Evolutionary conservation across 2,113 vertebrate species (phyloP), one percentile per base, ranked within the genome.

Genomic region (Bungarus multicinctus): DNA sequence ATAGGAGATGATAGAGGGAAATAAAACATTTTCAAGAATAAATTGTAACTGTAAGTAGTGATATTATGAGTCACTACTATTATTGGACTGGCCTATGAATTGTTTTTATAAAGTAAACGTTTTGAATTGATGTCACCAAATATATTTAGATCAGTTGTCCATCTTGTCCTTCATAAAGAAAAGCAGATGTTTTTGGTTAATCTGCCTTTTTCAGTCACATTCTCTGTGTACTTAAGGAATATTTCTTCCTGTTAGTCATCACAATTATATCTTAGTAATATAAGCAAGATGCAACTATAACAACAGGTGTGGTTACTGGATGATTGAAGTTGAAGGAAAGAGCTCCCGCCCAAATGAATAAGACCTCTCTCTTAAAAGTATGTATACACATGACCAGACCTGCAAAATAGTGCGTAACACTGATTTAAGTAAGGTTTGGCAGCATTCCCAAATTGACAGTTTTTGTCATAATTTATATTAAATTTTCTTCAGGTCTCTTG

Each of bases 301-400:
- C 74, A 30, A 53, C 58, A 0, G 43, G 90, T 90, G 74, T 52
- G 90, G 91, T 94, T 94, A 92, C 93, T 90, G 90, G 92, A 94
- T 27, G 89, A 96, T 94, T 95, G 87, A 96, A 94, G 95, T 93
- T 86, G 12, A 14, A 92, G 89, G 95, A 96, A 93, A 94, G 58
- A 53, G 30, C 43, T 91, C 93, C 92, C 92, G 52, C 91, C 94
- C 94, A 89, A 20, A 5, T 94, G 89, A 95, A 91, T 90, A 93
- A 94, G 81, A 58, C n/a, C 92, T 89, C 90, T 92, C 64, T 87
- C 27, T 39, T 69, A 60, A 92, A 39, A 93, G 10, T 89, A 27
- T 23, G 9, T 12, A 25, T 86, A 8, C 94, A 43, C 34, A 92
- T 94, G 74, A 90, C 93, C 95, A 64, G 87, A 94, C 95, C 92